Evolutionary conservation across 2,797 vertebrate species (phyloP), one percentile per base, ranked within the genome.

Genomic region (Bryconaethiops microstoma): DNA sequence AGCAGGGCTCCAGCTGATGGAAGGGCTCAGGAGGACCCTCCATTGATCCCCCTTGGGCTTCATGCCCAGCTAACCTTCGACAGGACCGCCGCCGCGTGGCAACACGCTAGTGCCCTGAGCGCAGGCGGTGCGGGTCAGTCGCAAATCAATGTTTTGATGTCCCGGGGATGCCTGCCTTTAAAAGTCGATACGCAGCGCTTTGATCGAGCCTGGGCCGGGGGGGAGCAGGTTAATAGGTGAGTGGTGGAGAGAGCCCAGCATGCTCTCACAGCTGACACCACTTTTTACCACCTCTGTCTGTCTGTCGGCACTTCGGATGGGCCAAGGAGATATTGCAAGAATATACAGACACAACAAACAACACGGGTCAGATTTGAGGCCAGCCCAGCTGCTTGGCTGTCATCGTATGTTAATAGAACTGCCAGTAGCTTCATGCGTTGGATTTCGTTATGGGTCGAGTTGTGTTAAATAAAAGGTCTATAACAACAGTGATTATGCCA

Each of bases 141-240:
- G 88, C 92, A 95, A 96, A 96, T 95, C 95, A 91, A 93, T 95
- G 93, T 95, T 95, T 92, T 94, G 92, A 92, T 88, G 52, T 95
- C 95, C 94, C 91, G 92, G 88, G 92, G 90, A 94, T 90, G 91
- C 90, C 90, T 86, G 89, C 93, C 93, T 94, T 94, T 93, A 91
- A 91, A 93, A 95, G 92, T 90, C 92, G 88, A 94, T 92, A 90
- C 81, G 79, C 84, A 88, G 71, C 89, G 90, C 92, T 94, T 85
- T 89, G 89, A 87, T 86, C 90, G 89, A 88, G 88, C 87, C 69
- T 83, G 75, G 80, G 83, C 74, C 79, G 25, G 69, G 72, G 82
- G 80, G 74, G 81, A 82, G 76, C 71, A 84, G 89, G 86, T 93
- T 93, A 94, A 95, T 90, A 89, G 87, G 84, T 84, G 91, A 92